Evolutionary conservation across 2,888 invertebrate genomes (phyloP).

Genomic region (Nezara viridula): DNA sequence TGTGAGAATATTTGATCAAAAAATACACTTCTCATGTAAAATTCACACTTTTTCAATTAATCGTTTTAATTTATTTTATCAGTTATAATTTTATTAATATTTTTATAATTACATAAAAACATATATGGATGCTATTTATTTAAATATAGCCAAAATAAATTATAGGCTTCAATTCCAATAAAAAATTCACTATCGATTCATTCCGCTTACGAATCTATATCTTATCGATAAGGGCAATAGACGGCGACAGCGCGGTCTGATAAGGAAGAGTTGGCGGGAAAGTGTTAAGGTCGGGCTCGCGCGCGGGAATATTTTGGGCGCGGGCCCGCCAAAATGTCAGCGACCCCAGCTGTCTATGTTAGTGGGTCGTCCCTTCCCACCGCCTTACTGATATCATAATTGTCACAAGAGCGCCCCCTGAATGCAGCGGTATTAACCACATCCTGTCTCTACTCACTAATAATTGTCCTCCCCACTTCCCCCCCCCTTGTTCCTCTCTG

Average conservation of each 20-base stretch:
- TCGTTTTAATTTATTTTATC: no score
- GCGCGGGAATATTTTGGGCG: constrained; percentile 51
- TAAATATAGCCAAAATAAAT: not conserved
- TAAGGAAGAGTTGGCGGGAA: constrained; percentile 24
- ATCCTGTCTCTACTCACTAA: not conserved
- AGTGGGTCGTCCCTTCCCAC: constrained; percentile 56
- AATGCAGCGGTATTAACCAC: constrained; percentile 43
- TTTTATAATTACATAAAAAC: no score
- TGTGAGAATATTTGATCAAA: no score
- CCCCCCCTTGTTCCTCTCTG: not conserved
- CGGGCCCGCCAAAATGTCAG: constrained; percentile 48
- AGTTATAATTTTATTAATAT: no score
- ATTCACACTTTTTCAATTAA: no score
- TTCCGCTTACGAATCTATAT: not conserved
- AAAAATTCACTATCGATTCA: not conserved
- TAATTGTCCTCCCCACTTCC: not conserved
- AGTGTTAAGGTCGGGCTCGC: constrained; percentile 30
- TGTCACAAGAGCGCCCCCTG: constrained; percentile 4
- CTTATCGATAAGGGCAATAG: not conserved
- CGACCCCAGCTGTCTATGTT: constrained; percentile 51
- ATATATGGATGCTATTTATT: no score
- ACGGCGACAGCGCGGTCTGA: not conserved
- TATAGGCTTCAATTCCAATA: not conserved
- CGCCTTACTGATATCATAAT: constrained; percentile 31
- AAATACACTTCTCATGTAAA: no score